Evolutionary conservation across 2,113 vertebrate species (phyloP).

Genomic region (Syngnathus floridae): DNA sequence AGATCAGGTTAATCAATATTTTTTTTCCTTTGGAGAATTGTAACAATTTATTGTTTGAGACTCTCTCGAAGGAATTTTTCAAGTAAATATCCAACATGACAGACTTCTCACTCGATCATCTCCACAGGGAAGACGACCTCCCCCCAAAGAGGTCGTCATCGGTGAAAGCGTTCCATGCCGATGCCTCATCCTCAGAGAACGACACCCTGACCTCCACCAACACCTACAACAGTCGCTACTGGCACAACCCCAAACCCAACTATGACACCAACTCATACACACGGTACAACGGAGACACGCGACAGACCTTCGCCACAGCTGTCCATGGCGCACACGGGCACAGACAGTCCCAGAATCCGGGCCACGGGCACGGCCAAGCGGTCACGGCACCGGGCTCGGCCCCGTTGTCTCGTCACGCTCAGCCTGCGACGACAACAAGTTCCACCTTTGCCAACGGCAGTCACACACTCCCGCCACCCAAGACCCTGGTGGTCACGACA

Average conservation of each 20-base stretch:
- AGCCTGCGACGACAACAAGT: constrained; percentile 14
- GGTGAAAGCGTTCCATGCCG: constrained; percentile 85
- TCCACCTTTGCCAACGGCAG: constrained; percentile 75
- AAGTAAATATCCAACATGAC: background rate
- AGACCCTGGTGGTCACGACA: constrained; percentile 92
- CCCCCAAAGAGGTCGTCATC: constrained; percentile 89
- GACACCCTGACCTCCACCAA: constrained; percentile 95
- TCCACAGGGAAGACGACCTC: constrained; percentile 89
- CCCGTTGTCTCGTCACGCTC: constrained; percentile 50
- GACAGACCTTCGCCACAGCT: constrained; percentile 77
- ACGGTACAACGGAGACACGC: constrained; percentile 80
- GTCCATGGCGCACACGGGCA: constrained; percentile 39
- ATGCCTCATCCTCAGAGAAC: constrained; percentile 91
- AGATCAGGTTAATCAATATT: constrained; percentile 81
- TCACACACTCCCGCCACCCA: constrained; percentile 79
- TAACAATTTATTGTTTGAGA: background rate
- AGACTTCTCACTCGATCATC: constrained; percentile 4
- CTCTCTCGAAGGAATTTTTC: too few relatives aligned
- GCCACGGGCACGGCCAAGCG: constrained; percentile 35
- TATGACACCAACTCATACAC: constrained; percentile 84
- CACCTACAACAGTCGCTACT: constrained; percentile 94
- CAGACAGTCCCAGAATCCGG: constrained; percentile 36
- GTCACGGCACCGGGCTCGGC: constrained; percentile 48
- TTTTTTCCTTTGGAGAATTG: background rate
- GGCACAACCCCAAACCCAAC: constrained; percentile 85